Conservation (phyloP, 2,888 invertebrate genomes). For the Ichneumoninae sp. region DNA sequence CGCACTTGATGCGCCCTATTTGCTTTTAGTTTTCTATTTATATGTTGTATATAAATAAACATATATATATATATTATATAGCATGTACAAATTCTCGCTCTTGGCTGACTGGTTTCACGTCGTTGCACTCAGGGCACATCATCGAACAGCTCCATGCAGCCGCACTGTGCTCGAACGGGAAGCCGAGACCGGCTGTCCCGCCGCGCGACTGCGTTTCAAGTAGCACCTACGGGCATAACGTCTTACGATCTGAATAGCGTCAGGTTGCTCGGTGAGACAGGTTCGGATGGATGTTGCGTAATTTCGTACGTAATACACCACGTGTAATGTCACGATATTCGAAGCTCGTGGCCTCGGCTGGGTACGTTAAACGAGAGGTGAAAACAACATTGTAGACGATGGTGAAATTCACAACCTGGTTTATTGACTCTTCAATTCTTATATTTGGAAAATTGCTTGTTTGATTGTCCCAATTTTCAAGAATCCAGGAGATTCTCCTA, state of each 20-base stretch:
- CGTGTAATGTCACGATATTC: background rate
- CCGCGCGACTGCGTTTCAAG: slow-evolving; percentile 14
- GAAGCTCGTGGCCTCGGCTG: background rate
- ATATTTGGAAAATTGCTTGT: background rate
- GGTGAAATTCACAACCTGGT: no score
- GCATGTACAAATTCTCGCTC: slow-evolving; percentile 25
- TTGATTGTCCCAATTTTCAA: background rate
- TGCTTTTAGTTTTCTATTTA: slow-evolving; percentile 20
- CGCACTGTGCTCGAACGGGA: slow-evolving; percentile 15
- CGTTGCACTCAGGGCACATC: slow-evolving; percentile 42
- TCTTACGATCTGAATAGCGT: slow-evolving; percentile 22
- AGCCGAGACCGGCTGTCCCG: slow-evolving; percentile 5
- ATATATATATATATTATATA: background rate
- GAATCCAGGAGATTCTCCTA: no score
- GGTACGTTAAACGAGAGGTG: background rate
- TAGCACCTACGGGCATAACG: background rate
- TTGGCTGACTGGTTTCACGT: slow-evolving; percentile 45
- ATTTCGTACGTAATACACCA: slow-evolving; percentile 8
- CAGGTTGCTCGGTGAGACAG: background rate
- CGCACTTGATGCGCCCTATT: background rate
- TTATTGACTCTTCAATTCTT: no score
- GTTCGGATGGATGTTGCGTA: background rate
- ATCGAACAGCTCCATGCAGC: slow-evolving; percentile 30
- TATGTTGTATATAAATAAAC: no score
- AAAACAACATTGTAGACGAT: background rate